A percentile compares a stretch with the other conserved stretches of the same genome.
phyloP scores from a whole-genome alignment of 2,888 invertebrate species.

The Metacarcinus magister region DNA sequence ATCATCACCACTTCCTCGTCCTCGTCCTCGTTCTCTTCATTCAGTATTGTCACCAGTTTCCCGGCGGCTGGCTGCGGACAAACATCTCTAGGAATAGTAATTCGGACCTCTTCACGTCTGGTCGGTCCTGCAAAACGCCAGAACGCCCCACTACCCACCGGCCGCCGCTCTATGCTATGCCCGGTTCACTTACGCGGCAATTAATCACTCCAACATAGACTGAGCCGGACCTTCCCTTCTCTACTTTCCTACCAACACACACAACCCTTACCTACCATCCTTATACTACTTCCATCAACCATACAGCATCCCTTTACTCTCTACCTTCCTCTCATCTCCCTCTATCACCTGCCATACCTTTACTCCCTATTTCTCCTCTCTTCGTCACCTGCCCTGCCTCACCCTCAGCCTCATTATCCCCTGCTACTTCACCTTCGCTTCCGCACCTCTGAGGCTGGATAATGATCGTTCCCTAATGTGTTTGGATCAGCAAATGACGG shows the following conservation, averaged over 20 bases:
- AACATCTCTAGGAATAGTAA: neutral
- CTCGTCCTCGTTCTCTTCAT: neutral
- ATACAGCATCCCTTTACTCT: neutral
- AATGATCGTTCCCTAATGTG: constrained; percentile 56
- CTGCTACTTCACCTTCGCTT: neutral
- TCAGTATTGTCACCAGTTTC: constrained; percentile 52
- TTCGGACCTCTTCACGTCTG: neutral
- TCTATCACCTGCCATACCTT: neutral
- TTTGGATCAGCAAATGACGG: constrained; percentile 58
- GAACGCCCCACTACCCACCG: neutral
- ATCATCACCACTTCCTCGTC: neutral
- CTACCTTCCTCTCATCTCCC: neutral
- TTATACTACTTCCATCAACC: neutral
- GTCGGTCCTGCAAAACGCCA: neutral
- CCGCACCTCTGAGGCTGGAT: constrained; percentile 8
- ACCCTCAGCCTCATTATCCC: neutral
- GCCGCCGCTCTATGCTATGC: neutral
- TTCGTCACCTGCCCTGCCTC: neutral
- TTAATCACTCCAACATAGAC: neutral
- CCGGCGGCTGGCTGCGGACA: constrained; percentile 35
- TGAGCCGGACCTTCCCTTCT: neutral
- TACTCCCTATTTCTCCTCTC: neutral
- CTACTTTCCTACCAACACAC: neutral
- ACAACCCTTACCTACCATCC: neutral
- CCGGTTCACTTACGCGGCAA: neutral